These are phyloP conservation scores for Flabesymbios commensalis DNA, from an alignment of 2,888 invertebrate genomes.

Conservation along the genomic window DNA sequence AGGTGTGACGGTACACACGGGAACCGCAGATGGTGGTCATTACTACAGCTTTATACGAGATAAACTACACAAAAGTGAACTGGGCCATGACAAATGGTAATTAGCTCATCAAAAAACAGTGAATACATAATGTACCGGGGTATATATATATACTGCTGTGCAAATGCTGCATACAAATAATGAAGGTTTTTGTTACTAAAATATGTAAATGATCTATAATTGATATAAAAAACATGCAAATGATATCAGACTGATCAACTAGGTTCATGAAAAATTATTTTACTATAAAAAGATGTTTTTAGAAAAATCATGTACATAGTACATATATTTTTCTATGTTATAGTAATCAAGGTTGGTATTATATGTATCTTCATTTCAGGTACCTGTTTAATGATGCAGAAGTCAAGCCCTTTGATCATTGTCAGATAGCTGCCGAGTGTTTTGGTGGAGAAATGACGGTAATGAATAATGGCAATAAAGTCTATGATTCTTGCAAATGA, in stretches of 20 bases:
- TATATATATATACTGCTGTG: neutral
- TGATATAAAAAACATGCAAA: no score
- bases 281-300: no score
- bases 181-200: no score
- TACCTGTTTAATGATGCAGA: constrained; percentile 62
- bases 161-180: no score
- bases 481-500: no score
- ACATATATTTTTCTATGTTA: no score
- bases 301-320: no score
- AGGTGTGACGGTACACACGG: constrained; percentile 95
- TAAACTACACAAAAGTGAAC: constrained; percentile 66
- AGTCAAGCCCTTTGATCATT: constrained; percentile 87
- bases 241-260: no score
- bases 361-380: constrained; percentile 39
- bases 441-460: constrained; percentile 98
- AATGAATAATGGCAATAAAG: constrained; percentile 40
- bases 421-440: constrained; percentile 91
- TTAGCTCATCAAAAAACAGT: no score
- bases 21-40: constrained; percentile 97
- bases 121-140: neutral
- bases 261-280: no score
- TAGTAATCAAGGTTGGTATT: no score
- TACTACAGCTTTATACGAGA: constrained; percentile 94
- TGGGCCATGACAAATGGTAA: constrained; percentile 81
- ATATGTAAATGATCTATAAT: no score